These are phyloP conservation scores for Oenanthe melanoleuca DNA, from an alignment of 2,113 vertebrate genomes.

Conservation along the genomic window DNA sequence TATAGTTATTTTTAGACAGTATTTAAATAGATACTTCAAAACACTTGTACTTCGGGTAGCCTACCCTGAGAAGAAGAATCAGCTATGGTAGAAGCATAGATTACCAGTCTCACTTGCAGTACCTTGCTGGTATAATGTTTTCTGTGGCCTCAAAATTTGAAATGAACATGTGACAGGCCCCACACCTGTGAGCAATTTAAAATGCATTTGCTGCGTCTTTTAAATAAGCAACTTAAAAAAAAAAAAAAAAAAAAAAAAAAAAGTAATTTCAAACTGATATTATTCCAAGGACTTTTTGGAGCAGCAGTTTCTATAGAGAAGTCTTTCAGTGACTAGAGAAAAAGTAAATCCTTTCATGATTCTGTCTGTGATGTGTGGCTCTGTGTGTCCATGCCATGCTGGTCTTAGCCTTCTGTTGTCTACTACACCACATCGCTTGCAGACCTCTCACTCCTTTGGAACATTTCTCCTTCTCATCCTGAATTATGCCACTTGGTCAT, in stretches of 20 bases:
- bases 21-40: not conserved
- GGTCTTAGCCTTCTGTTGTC: not conserved
- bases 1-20: not conserved
- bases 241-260: not conserved
- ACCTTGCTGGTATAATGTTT: not conserved
- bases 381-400: not conserved
- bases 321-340: not conserved
- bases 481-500: not conserved
- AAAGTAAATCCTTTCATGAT: not conserved
- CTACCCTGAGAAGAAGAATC: not conserved
- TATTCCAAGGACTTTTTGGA: not conserved
- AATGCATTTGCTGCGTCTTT: not conserved
- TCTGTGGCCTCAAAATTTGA: not conserved
- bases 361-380: not conserved
- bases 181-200: not conserved
- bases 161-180: not conserved
- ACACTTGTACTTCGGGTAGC: not conserved
- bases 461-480: not conserved
- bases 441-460: not conserved
- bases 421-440: rapidly evolving
- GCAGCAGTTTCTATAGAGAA: not conserved
- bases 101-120: not conserved
- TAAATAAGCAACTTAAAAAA: not conserved
- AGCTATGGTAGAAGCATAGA: not conserved
- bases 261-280: not conserved